Evolutionary conservation across 2,113 vertebrate genomes (phyloP).

Genomic region (Xyrauchen texanus): DNA sequence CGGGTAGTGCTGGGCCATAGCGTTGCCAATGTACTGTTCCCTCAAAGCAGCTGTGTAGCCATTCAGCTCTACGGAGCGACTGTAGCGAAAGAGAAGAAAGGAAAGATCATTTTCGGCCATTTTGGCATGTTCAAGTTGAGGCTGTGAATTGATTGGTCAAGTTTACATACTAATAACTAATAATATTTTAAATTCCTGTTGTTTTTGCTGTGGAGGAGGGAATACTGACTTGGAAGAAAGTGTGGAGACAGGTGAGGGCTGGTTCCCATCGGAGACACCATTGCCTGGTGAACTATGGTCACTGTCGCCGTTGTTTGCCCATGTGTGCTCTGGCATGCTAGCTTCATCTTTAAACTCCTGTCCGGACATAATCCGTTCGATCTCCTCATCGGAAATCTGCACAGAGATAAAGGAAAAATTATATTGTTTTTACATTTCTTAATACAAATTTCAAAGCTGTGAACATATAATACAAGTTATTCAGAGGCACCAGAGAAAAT

Average conservation of each 20-base stretch:
- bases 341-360: conserved; percentile 98
- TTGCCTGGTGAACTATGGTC: conserved; percentile 97
- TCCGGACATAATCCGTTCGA: conserved; percentile 97
- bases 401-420: not conserved
- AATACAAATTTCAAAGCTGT: too few relatives aligned
- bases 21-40: conserved; percentile 92
- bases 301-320: conserved; percentile 97
- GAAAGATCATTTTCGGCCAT: not conserved
- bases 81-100: conserved; percentile 50
- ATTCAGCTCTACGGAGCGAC: conserved; percentile 92
- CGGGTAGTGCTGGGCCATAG: conserved; percentile 90
- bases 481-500: not conserved
- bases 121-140: too few relatives aligned
- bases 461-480: too few relatives aligned
- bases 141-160: too few relatives aligned
- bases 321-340: conserved; percentile 82
- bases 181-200: not conserved
- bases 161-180: too few relatives aligned
- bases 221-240: conserved; percentile 87
- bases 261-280: conserved; percentile 94
- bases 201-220: not conserved
- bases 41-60: conserved; percentile 89
- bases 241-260: conserved; percentile 94
- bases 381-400: conserved; percentile 97
- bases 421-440: not conserved